phyloP scores from a whole-genome alignment of 1,140 invertebrate genomes.

The Hycleus phaleratus region DNA sequence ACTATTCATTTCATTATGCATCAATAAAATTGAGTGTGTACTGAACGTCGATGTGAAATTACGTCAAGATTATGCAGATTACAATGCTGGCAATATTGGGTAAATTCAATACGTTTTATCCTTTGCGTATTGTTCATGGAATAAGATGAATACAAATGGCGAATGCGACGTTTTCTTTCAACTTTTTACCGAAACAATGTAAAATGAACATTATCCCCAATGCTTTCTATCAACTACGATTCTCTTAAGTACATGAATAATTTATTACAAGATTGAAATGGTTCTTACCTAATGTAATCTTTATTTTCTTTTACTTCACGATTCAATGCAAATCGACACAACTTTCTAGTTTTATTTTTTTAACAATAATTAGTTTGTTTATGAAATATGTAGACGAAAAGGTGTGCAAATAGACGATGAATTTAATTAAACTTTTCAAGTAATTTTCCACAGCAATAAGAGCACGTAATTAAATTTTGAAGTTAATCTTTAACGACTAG shows the following conservation, averaged over 20 bases:
- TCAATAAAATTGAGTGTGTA: too few relatives aligned
- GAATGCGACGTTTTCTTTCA: neutral
- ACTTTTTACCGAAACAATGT: slow-evolving; percentile 11
- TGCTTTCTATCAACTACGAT: slow-evolving; percentile 8
- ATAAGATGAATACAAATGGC: neutral
- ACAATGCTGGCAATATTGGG: neutral
- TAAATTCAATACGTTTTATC: neutral
- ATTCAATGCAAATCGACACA: too few relatives aligned
- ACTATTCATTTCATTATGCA: too few relatives aligned
- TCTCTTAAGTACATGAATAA: slow-evolving; percentile 13
- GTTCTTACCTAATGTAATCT: neutral
- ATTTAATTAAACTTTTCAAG: slow-evolving; percentile 4
- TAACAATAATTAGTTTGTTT: too few relatives aligned
- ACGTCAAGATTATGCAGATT: slow-evolving; percentile 2
- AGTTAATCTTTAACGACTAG: neutral
- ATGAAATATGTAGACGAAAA: too few relatives aligned
- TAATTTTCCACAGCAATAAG: neutral
- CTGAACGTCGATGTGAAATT: too few relatives aligned
- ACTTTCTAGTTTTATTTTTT: too few relatives aligned
- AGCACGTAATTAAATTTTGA: neutral
- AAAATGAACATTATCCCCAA: slow-evolving; percentile 2
- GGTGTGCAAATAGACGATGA: neutral
- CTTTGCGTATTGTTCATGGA: neutral
- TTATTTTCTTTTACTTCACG: too few relatives aligned
- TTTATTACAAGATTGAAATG: slow-evolving; percentile 11